Percentiles rank a stretch among this genome's conserved stretches.
These are phyloP conservation scores for Zygogramma bicolorata DNA, from an alignment of 2,888 invertebrate species.

Conservation along the genomic window DNA sequence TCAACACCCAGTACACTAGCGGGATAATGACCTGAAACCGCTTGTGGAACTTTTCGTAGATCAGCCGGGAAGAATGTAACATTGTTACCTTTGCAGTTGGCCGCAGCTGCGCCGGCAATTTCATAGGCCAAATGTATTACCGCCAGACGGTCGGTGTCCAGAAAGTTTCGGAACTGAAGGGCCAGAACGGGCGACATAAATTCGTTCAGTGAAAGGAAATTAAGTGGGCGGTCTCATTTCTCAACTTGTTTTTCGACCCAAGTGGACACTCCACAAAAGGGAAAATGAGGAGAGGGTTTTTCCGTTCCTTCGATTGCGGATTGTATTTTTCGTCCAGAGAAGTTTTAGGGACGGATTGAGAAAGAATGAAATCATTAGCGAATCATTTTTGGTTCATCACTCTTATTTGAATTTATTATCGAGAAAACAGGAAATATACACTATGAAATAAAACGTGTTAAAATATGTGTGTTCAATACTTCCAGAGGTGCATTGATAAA, in stretches of 20 bases:
- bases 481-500: too few species aligned
- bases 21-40: background rate
- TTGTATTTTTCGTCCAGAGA: too few species aligned
- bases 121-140: conserved; percentile 5
- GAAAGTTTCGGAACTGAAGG: background rate
- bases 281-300: background rate
- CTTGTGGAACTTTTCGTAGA: background rate
- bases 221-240: background rate
- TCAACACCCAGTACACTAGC: background rate
- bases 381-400: too few species aligned
- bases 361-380: too few species aligned
- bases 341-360: too few species aligned
- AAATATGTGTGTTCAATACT: too few species aligned
- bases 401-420: too few species aligned
- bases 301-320: too few species aligned
- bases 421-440: too few species aligned
- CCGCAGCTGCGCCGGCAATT: background rate
- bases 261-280: background rate
- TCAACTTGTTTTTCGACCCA: background rate
- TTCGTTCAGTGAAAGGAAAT: background rate
- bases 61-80: background rate
- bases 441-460: too few species aligned
- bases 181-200: background rate
- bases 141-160: background rate
- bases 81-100: background rate